A percentile compares a stretch with the other conserved stretches of the same genome.
phyloP scores from a whole-genome alignment of 2,888 invertebrate species.

The Ophion slaviceki region DNA sequence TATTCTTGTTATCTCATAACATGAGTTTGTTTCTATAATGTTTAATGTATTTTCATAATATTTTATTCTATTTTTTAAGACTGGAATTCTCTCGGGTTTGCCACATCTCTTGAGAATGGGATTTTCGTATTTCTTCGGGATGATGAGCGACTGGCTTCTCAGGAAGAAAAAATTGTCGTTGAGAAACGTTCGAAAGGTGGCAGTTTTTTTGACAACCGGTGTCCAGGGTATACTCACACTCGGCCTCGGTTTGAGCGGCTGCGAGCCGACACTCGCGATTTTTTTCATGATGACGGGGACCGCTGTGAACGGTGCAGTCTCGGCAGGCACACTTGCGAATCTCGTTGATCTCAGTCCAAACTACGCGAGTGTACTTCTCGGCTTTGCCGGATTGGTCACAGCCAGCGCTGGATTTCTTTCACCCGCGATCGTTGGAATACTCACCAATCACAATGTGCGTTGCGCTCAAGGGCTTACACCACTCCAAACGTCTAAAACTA shows the following conservation, averaged over 20 bases:
- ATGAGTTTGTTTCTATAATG: background rate
- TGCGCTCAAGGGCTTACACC: background rate
- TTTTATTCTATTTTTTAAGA: conserved; percentile 78
- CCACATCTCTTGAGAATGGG: conserved; percentile 87
- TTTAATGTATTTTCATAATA: background rate
- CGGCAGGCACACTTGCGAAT: conserved; percentile 88
- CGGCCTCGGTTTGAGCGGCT: conserved; percentile 87
- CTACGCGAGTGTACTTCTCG: conserved; percentile 86
- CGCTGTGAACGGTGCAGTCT: conserved; percentile 87
- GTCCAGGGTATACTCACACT: conserved; percentile 87
- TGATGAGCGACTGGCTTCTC: conserved; percentile 86
- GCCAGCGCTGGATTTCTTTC: conserved; percentile 87
- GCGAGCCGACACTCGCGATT: conserved; percentile 86
- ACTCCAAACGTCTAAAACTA: too few relatives aligned
- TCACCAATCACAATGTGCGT: conserved; percentile 88
- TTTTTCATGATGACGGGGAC: conserved; percentile 87
- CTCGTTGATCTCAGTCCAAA: conserved; percentile 89
- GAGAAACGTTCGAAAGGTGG: conserved; percentile 87
- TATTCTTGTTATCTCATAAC: too few relatives aligned
- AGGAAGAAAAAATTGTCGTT: conserved; percentile 85
- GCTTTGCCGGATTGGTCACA: conserved; percentile 86
- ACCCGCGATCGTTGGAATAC: conserved; percentile 86
- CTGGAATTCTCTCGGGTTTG: conserved; percentile 87
- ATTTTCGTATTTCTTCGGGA: conserved; percentile 86
- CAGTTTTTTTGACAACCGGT: conserved; percentile 86